Evolutionary conservation across 2,113 vertebrate genomes (phyloP).

Genomic region (Pitta sordida): DNA sequence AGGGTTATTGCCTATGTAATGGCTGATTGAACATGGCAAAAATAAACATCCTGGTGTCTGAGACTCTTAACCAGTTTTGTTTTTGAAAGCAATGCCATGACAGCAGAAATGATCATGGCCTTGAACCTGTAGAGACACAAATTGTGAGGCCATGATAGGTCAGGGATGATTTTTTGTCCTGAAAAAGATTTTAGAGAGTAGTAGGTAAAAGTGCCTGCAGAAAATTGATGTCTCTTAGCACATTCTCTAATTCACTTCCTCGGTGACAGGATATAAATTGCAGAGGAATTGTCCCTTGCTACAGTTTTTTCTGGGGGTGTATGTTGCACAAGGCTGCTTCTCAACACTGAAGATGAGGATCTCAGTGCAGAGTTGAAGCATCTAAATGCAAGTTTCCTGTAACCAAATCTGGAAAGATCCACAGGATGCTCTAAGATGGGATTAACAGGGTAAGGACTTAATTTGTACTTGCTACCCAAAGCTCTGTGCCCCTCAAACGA

Average conservation of each 20-base stretch:
- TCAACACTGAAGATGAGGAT: neutral
- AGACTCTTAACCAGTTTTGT: neutral
- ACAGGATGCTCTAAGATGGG: neutral
- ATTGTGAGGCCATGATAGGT: neutral
- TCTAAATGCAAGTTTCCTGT: neutral
- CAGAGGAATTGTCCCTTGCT: neutral
- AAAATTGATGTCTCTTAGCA: neutral
- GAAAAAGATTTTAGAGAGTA: neutral
- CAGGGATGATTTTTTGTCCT: neutral
- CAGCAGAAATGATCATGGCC: neutral
- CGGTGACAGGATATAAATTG: neutral
- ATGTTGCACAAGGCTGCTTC: neutral
- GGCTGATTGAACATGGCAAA: neutral
- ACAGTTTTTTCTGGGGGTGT: neutral
- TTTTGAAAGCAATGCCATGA: neutral
- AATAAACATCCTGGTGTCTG: neutral
- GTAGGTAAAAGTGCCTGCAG: neutral
- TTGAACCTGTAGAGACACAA: neutral
- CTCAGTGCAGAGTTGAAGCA: neutral
- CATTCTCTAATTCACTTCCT: neutral
- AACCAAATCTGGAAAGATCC: neutral
- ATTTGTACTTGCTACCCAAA: neutral
- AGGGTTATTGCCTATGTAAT: neutral
- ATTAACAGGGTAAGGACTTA: neutral
- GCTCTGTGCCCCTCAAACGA: neutral